Evolutionary conservation across 1,140 invertebrate genomes (phyloP).

Genomic region (Chironomus striatipennis): DNA sequence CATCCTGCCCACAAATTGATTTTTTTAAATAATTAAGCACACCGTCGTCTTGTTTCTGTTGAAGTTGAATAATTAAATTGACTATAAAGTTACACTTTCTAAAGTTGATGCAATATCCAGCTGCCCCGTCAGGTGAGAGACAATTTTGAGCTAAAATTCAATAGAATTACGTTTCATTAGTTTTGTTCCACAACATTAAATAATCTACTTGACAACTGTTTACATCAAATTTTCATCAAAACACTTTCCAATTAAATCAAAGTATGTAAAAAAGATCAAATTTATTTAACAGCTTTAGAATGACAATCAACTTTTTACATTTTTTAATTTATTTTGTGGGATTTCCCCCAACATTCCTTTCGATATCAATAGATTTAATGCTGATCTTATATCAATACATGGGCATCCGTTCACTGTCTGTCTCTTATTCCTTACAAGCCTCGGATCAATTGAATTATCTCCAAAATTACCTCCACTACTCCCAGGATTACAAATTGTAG

Average conservation of each 20-base stretch:
- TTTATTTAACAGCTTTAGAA: neutral
- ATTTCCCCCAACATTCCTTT: neutral
- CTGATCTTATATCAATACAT: conserved; percentile 11
- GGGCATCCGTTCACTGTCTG: neutral
- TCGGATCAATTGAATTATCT: neutral
- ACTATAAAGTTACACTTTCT: conserved; percentile 41
- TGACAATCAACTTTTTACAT: neutral
- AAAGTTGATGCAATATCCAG: conserved; percentile 43
- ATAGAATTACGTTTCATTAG: too few species aligned
- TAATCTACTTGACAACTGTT: too few species aligned
- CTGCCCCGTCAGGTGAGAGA: conserved; percentile 35
- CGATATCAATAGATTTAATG: neutral
- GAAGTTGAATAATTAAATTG: conserved; percentile 34
- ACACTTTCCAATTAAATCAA: too few species aligned
- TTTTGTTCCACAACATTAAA: too few species aligned
- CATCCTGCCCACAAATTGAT: conserved; percentile 47
- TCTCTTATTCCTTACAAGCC: neutral
- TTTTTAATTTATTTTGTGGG: neutral
- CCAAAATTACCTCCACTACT: neutral
- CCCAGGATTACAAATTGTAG: conserved; percentile 26
- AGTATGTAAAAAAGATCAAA: too few species aligned
- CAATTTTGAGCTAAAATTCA: conserved; percentile 34
- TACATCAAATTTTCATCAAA: too few species aligned
- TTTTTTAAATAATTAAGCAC: conserved; percentile 40
- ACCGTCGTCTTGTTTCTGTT: conserved; percentile 29